These are phyloP conservation scores for Ctenoplectra terminalis DNA, from an alignment of 1,140 invertebrate species.

Conservation along the genomic window DNA sequence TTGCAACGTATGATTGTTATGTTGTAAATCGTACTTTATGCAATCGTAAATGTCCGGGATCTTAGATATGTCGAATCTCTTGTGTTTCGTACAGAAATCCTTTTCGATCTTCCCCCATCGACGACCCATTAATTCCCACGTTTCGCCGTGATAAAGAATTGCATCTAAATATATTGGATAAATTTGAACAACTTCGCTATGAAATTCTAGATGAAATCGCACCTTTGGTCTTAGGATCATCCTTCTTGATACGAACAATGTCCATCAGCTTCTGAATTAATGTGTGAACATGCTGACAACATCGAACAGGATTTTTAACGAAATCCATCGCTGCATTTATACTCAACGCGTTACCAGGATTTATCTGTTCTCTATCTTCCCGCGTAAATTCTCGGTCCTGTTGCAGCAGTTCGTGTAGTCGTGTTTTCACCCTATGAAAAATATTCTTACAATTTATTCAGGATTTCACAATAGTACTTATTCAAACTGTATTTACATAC, in stretches of 20 bases:
- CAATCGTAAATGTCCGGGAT: slow-evolving; percentile 99
- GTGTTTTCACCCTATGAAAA: slow-evolving; percentile 94
- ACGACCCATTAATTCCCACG: slow-evolving; percentile 98
- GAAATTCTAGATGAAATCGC: background rate
- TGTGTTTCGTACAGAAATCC: slow-evolving; percentile 97
- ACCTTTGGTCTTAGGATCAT: slow-evolving; percentile 94
- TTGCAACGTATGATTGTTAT: slow-evolving; percentile 97
- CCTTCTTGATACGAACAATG: slow-evolving; percentile 92
- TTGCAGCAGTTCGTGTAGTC: slow-evolving; percentile 96
- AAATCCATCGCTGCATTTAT: slow-evolving; percentile 95
- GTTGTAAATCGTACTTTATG: slow-evolving; percentile 99
- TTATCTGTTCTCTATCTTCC: slow-evolving; percentile 93
- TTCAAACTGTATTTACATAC: slow-evolving; percentile 85
- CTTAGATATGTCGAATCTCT: slow-evolving; percentile 98
- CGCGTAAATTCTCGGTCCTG: slow-evolving; percentile 93
- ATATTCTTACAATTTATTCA: background rate
- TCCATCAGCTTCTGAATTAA: slow-evolving; percentile 94
- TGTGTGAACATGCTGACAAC: slow-evolving; percentile 94
- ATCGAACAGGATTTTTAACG: slow-evolving; percentile 97
- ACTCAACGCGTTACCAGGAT: slow-evolving; percentile 94
- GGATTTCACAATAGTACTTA: no score
- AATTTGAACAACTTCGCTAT: slow-evolving; percentile 15
- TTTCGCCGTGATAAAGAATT: slow-evolving; percentile 98
- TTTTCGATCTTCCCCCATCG: slow-evolving; percentile 99
- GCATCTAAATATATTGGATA: slow-evolving; percentile 85